phyloP scores from a whole-genome alignment of 2,888 invertebrate genomes.

The Clivina fossor region DNA sequence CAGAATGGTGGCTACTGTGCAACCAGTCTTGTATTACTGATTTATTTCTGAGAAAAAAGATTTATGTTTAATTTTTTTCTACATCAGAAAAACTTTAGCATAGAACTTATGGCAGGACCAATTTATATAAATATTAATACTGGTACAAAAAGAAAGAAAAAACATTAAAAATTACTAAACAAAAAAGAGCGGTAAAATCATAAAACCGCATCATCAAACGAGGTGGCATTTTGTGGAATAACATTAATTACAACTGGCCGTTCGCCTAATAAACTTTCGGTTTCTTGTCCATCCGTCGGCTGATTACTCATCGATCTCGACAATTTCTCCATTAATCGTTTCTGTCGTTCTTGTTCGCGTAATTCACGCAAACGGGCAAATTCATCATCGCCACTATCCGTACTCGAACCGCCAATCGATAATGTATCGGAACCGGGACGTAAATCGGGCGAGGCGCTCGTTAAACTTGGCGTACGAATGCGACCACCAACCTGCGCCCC shows the following conservation, averaged over 20 bases:
- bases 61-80: no score
- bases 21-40: no score
- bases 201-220: slow-evolving; percentile 22
- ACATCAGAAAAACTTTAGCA: no score
- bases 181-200: slow-evolving; percentile 12
- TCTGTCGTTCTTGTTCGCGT: slow-evolving; percentile 66
- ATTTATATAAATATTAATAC: slow-evolving; percentile 24
- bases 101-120: no score
- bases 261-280: slow-evolving; percentile 26
- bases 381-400: slow-evolving; percentile 55
- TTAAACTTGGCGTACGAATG: slow-evolving; percentile 37
- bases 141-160: slow-evolving; percentile 8
- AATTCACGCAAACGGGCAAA: slow-evolving; percentile 69
- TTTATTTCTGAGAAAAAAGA: no score
- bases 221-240: slow-evolving; percentile 11
- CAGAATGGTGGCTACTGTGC: no score
- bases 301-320: slow-evolving; percentile 25
- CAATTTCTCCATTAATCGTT: slow-evolving; percentile 22
- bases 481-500: slow-evolving; percentile 4
- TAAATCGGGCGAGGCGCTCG: slow-evolving; percentile 42
- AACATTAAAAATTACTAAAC: no score
- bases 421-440: slow-evolving; percentile 48
- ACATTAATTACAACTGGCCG: slow-evolving; percentile 27
- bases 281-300: slow-evolving; percentile 17
- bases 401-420: slow-evolving; percentile 51